A percentile compares a stretch with the other conserved stretches of the same genome.
These are phyloP conservation scores for Tragelaphus imberbis DNA, from an alignment of 2,113 vertebrate genomes.

Conservation along the genomic window DNA sequence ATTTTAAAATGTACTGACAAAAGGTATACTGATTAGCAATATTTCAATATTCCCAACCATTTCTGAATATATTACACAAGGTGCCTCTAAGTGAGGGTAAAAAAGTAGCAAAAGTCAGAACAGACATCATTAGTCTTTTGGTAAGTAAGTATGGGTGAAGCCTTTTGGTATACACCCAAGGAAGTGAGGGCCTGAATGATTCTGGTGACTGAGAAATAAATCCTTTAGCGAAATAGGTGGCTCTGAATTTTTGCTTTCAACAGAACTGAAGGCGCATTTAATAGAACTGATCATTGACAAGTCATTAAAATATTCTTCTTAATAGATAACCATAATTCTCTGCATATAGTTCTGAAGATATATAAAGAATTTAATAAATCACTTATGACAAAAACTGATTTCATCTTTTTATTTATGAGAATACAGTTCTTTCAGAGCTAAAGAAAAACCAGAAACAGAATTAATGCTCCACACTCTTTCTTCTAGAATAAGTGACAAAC, in stretches of 20 bases:
- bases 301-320: background rate
- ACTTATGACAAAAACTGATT: background rate
- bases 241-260: conserved; percentile 2
- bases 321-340: background rate
- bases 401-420: conserved; percentile 21
- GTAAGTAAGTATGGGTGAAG: background rate
- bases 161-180: background rate
- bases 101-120: background rate
- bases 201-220: background rate
- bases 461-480: background rate
- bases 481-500: background rate
- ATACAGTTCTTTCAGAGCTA: background rate
- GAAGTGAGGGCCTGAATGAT: background rate
- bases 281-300: background rate
- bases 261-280: background rate
- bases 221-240: background rate
- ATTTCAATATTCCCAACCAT: background rate
- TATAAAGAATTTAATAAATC: background rate
- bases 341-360: background rate
- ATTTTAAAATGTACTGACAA: background rate
- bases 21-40: background rate
- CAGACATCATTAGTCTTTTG: background rate
- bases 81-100: background rate
- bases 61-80: background rate
- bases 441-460: background rate